Evolutionary conservation across 2,888 invertebrate species (phyloP).

Genomic region (Polietes domitor): DNA sequence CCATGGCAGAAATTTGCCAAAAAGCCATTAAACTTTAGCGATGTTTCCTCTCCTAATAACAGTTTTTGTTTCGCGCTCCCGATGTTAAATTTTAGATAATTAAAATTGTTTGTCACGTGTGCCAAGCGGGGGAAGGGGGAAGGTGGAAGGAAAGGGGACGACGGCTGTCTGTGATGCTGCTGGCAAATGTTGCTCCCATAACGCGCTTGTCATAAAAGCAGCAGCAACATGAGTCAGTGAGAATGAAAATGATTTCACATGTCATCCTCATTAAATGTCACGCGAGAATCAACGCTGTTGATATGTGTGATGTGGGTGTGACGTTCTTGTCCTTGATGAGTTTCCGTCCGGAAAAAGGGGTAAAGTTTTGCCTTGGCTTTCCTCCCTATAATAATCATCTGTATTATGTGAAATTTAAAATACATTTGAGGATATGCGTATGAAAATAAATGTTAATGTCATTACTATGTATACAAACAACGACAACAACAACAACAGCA

Average conservation of each 20-base stretch:
- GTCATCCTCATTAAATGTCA: constrained; percentile 45
- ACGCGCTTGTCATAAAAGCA: not conserved
- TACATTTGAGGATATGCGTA: too few relatives aligned
- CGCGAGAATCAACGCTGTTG: not conserved
- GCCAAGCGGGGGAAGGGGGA: not conserved
- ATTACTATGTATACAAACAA: too few relatives aligned
- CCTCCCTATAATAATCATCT: not conserved
- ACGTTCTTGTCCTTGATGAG: not conserved
- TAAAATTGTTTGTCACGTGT: constrained; percentile 26
- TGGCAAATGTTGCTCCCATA: too few relatives aligned
- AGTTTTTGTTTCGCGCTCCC: too few relatives aligned
- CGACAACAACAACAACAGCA: too few relatives aligned
- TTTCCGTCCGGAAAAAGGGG: not conserved
- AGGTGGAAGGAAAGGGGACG: too few relatives aligned
- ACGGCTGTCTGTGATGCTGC: not conserved
- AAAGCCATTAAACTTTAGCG: constrained; percentile 20
- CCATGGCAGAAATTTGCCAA: not conserved
- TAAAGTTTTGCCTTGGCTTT: not conserved
- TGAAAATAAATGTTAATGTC: too few relatives aligned
- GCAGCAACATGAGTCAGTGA: too few relatives aligned
- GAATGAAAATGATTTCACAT: constrained; percentile 16
- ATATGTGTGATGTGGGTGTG: not conserved
- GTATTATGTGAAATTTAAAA: too few relatives aligned
- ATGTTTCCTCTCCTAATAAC: not conserved
- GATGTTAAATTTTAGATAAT: constrained; percentile 19